Conservation (phyloP, 2,888 invertebrate species). For the Spodoptera picta region DNA sequence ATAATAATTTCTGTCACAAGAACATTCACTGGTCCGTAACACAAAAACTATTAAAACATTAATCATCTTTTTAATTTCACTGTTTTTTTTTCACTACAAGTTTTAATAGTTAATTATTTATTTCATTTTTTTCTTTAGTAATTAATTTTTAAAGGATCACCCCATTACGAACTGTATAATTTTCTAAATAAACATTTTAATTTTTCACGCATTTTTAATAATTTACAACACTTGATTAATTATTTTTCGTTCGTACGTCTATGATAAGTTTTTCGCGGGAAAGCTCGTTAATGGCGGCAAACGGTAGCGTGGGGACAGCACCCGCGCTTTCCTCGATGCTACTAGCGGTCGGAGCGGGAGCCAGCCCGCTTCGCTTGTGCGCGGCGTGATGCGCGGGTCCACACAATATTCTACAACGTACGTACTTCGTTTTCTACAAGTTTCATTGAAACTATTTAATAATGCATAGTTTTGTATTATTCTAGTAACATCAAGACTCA, state of each 20-base stretch:
- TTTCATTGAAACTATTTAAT: too few relatives aligned
- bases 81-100: constrained; percentile 15
- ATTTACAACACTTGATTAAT: constrained; percentile 20
- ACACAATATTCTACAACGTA: constrained; percentile 33
- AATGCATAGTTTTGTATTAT: too few relatives aligned
- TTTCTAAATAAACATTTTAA: constrained; percentile 1
- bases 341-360: constrained; percentile 71
- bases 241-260: constrained; percentile 50
- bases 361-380: constrained; percentile 72
- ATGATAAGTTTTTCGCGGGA: constrained; percentile 80
- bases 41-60: constrained; percentile 41
- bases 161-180: constrained; percentile 30
- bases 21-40: constrained; percentile 44
- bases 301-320: constrained; percentile 63
- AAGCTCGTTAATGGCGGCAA: constrained; percentile 63
- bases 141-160: constrained; percentile 28
- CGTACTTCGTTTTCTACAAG: too few relatives aligned
- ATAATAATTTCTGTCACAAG: constrained; percentile 28
- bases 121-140: constrained; percentile 10
- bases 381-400: constrained; percentile 77
- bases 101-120: constrained; percentile 13
- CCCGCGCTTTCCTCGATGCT: constrained; percentile 73
- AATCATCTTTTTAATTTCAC: constrained; percentile 45
- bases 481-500: too few relatives aligned
- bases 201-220: constrained; percentile 9